Conservation (phyloP, 2,113 vertebrate species). For the Eurypyga helias region DNA sequence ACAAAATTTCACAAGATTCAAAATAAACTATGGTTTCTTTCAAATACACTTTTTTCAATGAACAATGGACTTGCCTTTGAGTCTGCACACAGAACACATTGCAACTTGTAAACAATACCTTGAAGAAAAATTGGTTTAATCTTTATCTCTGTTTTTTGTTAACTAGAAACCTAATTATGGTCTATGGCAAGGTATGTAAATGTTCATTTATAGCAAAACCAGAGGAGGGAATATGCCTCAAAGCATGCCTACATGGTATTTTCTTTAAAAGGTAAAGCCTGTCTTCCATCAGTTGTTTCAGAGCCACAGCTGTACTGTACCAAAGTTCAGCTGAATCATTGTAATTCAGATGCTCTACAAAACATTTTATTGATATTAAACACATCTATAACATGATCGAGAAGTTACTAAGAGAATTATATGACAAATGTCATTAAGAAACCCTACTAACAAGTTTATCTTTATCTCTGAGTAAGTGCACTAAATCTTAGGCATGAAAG, state of each 20-base stretch:
- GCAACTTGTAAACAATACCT: neutral
- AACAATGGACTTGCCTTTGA: neutral
- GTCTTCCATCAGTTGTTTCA: neutral
- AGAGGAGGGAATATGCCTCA: neutral
- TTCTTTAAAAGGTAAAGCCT: neutral
- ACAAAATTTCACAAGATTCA: neutral
- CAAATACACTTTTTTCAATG: neutral
- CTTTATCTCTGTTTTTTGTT: neutral
- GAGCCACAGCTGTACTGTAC: neutral
- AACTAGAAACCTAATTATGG: too few species aligned
- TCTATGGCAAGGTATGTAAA: too few species aligned
- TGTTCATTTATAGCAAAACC: too few species aligned
- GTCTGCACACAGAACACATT: neutral
- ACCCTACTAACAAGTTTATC: neutral
- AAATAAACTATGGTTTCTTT: neutral
- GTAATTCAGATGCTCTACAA: neutral
- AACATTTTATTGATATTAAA: neutral
- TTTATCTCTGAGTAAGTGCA: neutral
- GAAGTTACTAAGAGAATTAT: neutral
- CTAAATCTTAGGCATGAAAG: neutral
- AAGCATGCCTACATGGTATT: neutral
- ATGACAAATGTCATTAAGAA: neutral
- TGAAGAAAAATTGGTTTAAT: neutral
- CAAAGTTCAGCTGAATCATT: neutral
- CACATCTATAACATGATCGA: neutral